Evolutionary conservation across 2,888 invertebrate genomes (phyloP).

Genomic region (Leptinotarsa tumamoca): DNA sequence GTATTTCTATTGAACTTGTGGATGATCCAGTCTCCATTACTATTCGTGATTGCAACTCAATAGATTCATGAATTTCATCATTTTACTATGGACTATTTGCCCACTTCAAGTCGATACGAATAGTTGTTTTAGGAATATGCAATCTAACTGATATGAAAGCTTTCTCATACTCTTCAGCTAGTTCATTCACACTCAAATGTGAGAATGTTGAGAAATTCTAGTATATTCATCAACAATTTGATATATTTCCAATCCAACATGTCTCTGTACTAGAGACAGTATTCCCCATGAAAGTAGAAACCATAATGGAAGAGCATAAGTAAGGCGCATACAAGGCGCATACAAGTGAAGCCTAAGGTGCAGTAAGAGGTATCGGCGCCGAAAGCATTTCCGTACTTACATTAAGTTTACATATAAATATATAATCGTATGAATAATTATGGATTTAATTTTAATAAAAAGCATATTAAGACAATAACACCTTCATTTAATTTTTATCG

Average conservation of each 20-base stretch:
- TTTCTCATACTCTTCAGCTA: background rate
- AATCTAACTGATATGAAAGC: background rate
- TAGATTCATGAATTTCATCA: background rate
- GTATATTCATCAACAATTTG: background rate
- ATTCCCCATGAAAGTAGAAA: background rate
- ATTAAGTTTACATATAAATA: too few species aligned
- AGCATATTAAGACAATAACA: too few species aligned
- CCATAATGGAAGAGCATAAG: background rate
- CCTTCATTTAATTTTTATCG: too few species aligned
- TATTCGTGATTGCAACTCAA: background rate
- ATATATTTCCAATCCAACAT: background rate
- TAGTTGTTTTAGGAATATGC: background rate
- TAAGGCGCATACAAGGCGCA: too few species aligned
- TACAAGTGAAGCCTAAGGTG: too few species aligned
- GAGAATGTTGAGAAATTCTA: background rate
- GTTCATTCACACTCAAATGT: background rate
- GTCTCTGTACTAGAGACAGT: too few species aligned
- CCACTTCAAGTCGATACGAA: background rate
- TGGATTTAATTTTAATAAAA: too few species aligned
- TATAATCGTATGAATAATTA: too few species aligned
- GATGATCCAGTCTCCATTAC: too few species aligned
- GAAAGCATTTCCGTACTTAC: too few species aligned
- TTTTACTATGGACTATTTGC: background rate
- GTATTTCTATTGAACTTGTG: background rate
- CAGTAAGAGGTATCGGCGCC: too few species aligned